Base-by-base conservation (phyloP, 1,140 invertebrate genomes). In the Temnothorax curvispinosus region DNA sequence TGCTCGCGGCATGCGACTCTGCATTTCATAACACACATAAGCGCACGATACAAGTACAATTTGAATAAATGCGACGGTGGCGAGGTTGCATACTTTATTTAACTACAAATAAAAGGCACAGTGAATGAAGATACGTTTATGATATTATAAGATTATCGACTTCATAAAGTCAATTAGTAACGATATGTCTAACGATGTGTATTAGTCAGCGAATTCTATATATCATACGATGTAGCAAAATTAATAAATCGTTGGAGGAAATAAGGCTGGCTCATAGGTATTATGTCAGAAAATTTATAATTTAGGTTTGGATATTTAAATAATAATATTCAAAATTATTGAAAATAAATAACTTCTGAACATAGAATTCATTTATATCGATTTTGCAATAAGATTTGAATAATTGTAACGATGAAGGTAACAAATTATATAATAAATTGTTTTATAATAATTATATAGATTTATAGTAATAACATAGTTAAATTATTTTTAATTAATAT, bases 1-100 rank as follows among this genome's bases (percentile, higher is more conserved):
- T 35, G 69, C 21, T 84, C 56, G 69, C 77, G 62, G 32, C 76
- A 65, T 65, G 50, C 54, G 27, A 18, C 18, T 44, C 54, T 47
- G 80, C 80, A 38, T 84, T 84, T 84, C 54, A 84, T 84, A 84
- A 64, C 52, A 44, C 13, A 62, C 44, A n/a, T 72, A 47, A 84
- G 80, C 54, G 56, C 41, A 18, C 35, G 52, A 82, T 82, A 58
- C 52, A 41, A 72, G 35, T 52, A 50, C 38, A 65, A 58, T 74
- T 65, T 56, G 54, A 47, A 74, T 54, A 52, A 81, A 58, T 72
- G 27, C 41, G 52, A 80, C n/a, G n/a, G 38, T 7, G 8, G 13
- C 13, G 47, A 58, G 8, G 13, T 27, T 15, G 21, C 27, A 18
- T 47, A 8, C 62, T 44, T 81, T 27, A 50, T 60, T 47, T 47